Evolutionary conservation across 2,888 invertebrate species (phyloP).

Genomic region (Ceramica pisi): DNA sequence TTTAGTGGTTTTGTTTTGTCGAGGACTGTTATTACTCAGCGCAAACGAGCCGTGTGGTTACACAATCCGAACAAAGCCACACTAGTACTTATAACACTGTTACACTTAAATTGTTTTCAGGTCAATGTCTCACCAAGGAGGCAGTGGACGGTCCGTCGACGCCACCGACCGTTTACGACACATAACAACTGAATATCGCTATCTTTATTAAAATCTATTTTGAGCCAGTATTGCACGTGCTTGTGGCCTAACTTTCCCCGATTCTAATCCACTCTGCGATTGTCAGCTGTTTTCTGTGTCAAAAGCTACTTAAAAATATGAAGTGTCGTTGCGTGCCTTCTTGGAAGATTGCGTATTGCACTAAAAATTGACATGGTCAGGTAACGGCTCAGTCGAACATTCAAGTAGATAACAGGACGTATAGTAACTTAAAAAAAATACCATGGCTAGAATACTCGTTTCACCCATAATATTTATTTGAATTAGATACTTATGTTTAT

Average conservation of each 20-base stretch:
- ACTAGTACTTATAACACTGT: constrained; percentile 68
- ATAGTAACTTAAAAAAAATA: no score
- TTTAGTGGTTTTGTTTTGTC: constrained; percentile 68
- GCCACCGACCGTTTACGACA: constrained; percentile 67
- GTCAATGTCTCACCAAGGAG: constrained; percentile 79
- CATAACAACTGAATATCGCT: constrained; percentile 56
- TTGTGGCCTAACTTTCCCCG: constrained; percentile 51
- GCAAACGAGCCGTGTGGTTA: constrained; percentile 64
- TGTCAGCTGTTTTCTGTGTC: constrained; percentile 51
- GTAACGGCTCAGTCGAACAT: not conserved
- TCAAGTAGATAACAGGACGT: no score
- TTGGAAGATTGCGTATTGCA: constrained; percentile 30
- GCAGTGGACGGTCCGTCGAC: constrained; percentile 67
- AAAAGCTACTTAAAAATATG: constrained; percentile 47
- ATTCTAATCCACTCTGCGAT: constrained; percentile 44
- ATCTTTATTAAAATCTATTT: constrained; percentile 64
- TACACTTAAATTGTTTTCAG: constrained; percentile 80
- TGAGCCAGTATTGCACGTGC: constrained; percentile 55
- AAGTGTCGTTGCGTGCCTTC: constrained; percentile 24
- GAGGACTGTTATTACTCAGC: constrained; percentile 64
- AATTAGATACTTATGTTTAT: no score
- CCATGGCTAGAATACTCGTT: no score
- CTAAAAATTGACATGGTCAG: not conserved
- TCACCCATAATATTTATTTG: no score
- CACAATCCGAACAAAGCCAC: constrained; percentile 68